Evolutionary conservation across 2,888 invertebrate species (phyloP).

Genomic region (Acrobasis suavella): DNA sequence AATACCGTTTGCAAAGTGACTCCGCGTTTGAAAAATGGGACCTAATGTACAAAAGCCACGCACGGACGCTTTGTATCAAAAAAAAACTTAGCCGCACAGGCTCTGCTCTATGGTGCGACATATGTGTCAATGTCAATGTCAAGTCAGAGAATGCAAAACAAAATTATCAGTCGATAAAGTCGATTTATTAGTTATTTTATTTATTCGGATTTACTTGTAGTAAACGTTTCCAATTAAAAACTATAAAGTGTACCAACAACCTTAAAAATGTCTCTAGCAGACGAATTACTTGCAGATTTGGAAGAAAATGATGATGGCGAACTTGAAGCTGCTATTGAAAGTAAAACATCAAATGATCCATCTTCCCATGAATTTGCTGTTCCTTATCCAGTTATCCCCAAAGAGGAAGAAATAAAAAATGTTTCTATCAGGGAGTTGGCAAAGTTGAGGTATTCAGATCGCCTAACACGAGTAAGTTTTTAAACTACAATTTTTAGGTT

Average conservation of each 20-base stretch:
- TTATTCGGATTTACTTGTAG: not conserved
- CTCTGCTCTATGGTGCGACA: no score
- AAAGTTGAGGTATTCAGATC: slow-evolving; percentile 91
- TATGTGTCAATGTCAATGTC: no score
- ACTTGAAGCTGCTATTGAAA: slow-evolving; percentile 83
- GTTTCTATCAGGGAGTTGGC: slow-evolving; percentile 93
- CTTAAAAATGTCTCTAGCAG: slow-evolving; percentile 95
- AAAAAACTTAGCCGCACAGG: no score
- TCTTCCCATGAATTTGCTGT: slow-evolving; percentile 65
- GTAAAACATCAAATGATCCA: slow-evolving; percentile 64
- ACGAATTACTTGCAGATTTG: slow-evolving; percentile 98
- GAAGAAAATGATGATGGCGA: slow-evolving; percentile 94
- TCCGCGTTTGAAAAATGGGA: no score
- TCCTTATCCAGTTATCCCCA: slow-evolving; percentile 75
- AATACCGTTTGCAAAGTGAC: no score
- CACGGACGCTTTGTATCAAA: no score
- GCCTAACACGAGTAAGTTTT: slow-evolving; percentile 81
- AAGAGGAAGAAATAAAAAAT: slow-evolving; percentile 85
- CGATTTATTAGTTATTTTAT: not conserved
- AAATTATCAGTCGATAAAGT: no score
- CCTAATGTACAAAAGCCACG: no score
- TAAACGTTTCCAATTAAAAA: not conserved
- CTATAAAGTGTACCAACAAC: not conserved
- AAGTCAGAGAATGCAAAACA: no score
- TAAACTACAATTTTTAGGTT: slow-evolving; percentile 9